Percentiles rank a stretch among this genome's conserved stretches.
These are phyloP conservation scores for Enchytraeus crypticus DNA, from an alignment of 2,888 invertebrate genomes.

Conservation along the genomic window DNA sequence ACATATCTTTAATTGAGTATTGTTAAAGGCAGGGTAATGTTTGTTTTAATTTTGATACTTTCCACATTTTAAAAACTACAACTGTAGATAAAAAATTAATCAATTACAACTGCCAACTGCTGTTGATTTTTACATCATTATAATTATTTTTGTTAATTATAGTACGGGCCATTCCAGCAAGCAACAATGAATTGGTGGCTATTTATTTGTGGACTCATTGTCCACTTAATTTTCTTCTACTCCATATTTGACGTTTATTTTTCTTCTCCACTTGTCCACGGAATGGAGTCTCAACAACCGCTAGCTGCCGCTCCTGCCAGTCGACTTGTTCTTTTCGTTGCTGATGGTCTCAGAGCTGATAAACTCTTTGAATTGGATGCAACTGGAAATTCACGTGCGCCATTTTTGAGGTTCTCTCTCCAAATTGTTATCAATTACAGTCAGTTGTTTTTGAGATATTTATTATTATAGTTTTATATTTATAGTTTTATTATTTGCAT, in stretches of 20 bases:
- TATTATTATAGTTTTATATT: neutral
- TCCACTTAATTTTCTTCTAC: conserved; percentile 68
- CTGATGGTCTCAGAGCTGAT: conserved; percentile 84
- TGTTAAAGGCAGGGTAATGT: too few species aligned
- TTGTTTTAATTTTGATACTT: too few species aligned
- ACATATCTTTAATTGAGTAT: too few species aligned
- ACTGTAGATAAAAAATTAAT: too few species aligned
- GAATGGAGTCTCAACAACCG: conserved; percentile 53
- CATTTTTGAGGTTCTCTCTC: conserved; percentile 57
- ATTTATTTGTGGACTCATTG: conserved; percentile 43
- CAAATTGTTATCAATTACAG: too few species aligned
- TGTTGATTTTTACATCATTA: too few species aligned
- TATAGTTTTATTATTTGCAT: neutral
- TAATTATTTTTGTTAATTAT: neutral
- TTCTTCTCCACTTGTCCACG: conserved; percentile 73
- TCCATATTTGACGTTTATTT: conserved; percentile 89
- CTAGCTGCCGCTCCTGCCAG: conserved; percentile 54
- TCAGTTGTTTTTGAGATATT: too few species aligned
- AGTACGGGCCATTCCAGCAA: neutral
- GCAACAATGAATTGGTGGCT: conserved; percentile 26
- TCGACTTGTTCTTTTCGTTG: conserved; percentile 75
- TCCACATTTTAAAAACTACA: too few species aligned
- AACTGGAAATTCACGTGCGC: conserved; percentile 53
- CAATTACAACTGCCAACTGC: too few species aligned
- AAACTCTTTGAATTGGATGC: conserved; percentile 58